phyloP scores from a whole-genome alignment of 2,113 vertebrate species.

The Gracilinanus agilis region DNA sequence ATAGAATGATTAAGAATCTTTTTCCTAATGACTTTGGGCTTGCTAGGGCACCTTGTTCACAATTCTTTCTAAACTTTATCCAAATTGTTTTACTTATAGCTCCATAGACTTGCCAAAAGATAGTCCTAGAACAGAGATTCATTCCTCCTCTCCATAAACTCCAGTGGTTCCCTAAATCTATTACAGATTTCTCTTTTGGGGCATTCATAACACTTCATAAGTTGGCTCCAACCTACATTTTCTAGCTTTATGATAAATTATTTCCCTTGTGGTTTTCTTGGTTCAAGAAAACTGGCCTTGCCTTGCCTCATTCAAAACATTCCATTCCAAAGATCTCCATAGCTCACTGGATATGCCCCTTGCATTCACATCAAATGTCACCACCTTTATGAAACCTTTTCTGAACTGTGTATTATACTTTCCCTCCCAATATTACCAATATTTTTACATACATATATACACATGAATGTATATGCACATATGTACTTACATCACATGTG shows the following conservation, averaged over 20 bases:
- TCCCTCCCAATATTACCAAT: not conserved
- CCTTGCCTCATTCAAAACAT: not conserved
- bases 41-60: not conserved
- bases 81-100: not conserved
- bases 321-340: not conserved
- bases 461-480: not conserved
- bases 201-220: not conserved
- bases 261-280: not conserved
- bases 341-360: not conserved
- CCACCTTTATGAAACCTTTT: not conserved
- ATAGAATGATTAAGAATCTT: too few relatives aligned
- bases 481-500: not conserved
- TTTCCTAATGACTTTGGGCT: not conserved
- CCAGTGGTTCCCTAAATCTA: not conserved
- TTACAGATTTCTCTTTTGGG: not conserved
- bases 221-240: not conserved
- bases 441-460: not conserved
- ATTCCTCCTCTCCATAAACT: not conserved
- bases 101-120: not conserved
- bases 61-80: not conserved
- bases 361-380: not conserved
- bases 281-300: not conserved
- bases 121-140: not conserved
- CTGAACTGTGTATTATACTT: not conserved
- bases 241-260: not conserved